Percentiles rank a stretch among this genome's conserved stretches.
These are phyloP conservation scores for Tragopan temminckii DNA, from an alignment of 2,797 vertebrate genomes.

Conservation along the genomic window DNA sequence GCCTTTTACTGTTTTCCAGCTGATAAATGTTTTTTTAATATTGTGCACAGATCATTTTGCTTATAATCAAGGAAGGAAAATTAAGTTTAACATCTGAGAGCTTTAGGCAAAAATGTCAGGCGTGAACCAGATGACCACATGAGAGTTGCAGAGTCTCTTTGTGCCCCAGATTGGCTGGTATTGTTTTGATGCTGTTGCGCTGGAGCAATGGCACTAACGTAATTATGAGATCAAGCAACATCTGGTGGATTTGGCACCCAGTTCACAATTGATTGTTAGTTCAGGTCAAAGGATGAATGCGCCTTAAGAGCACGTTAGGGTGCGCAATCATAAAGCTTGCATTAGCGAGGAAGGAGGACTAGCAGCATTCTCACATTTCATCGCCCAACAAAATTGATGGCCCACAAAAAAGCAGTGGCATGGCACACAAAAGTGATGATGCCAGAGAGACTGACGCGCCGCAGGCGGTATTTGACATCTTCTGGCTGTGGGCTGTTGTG, in stretches of 20 bases:
- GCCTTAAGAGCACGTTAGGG: conserved; percentile 84
- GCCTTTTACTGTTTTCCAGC: conserved; percentile 43
- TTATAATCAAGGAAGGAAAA: conserved; percentile 64
- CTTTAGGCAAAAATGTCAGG: conserved; percentile 31
- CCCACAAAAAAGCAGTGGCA: conserved; percentile 70
- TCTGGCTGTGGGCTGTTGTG: conserved; percentile 87
- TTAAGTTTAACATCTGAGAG: conserved; percentile 38
- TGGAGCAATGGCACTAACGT: conserved; percentile 75
- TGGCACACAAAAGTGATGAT: conserved; percentile 86
- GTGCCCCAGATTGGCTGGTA: conserved; percentile 48
- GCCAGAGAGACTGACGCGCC: conserved; percentile 85
- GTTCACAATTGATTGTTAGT: conserved; percentile 79
- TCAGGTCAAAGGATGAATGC: conserved; percentile 83
- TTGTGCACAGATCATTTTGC: conserved; percentile 32
- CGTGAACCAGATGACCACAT: conserved; percentile 49
- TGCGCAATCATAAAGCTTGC: conserved; percentile 89
- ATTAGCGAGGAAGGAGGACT: conserved; percentile 75
- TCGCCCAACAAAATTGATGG: conserved; percentile 77
- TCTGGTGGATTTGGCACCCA: conserved; percentile 85
- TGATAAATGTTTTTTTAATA: conserved; percentile 66
- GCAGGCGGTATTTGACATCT: conserved; percentile 84
- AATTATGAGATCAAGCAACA: conserved; percentile 89
- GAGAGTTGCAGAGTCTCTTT: conserved; percentile 13
- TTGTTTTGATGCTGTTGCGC: conserved; percentile 84
- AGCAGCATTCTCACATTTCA: conserved; percentile 66